These are phyloP conservation scores for Eutrigla gurnardus DNA, from an alignment of 2,797 vertebrate genomes.

Conservation along the genomic window DNA sequence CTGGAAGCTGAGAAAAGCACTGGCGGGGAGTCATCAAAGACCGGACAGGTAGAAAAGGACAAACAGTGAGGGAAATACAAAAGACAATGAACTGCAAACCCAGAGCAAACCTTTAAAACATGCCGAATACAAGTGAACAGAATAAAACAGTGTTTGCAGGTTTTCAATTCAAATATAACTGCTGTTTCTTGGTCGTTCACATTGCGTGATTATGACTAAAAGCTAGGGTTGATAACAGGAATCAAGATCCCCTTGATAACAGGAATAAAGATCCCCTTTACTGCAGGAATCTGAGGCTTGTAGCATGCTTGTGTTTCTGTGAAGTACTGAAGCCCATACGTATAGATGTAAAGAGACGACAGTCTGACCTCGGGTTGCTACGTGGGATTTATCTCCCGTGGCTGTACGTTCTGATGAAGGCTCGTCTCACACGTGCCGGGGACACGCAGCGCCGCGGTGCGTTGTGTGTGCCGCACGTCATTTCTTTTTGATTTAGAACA, in stretches of 20 bases:
- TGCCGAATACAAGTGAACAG: background rate
- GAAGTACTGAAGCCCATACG: too few relatives aligned
- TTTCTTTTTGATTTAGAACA: too few relatives aligned
- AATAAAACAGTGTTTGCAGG: background rate
- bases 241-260: background rate
- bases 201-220: background rate
- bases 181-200: background rate
- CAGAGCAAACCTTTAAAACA: background rate
- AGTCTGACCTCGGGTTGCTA: too few relatives aligned
- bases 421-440: too few relatives aligned
- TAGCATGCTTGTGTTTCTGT: too few relatives aligned
- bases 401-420: too few relatives aligned
- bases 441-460: too few relatives aligned
- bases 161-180: background rate
- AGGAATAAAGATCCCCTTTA: too few relatives aligned
- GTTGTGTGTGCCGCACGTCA: too few relatives aligned
- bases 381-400: too few relatives aligned
- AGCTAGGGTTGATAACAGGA: background rate
- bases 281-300: too few relatives aligned
- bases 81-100: background rate
- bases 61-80: constrained; percentile 15
- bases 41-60: constrained; percentile 21
- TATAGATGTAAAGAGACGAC: too few relatives aligned
- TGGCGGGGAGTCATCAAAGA: constrained; percentile 9
- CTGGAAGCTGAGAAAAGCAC: constrained; percentile 34